phyloP scores from a whole-genome alignment of 2,888 invertebrate genomes.

The Drosophila percnosoma region DNA sequence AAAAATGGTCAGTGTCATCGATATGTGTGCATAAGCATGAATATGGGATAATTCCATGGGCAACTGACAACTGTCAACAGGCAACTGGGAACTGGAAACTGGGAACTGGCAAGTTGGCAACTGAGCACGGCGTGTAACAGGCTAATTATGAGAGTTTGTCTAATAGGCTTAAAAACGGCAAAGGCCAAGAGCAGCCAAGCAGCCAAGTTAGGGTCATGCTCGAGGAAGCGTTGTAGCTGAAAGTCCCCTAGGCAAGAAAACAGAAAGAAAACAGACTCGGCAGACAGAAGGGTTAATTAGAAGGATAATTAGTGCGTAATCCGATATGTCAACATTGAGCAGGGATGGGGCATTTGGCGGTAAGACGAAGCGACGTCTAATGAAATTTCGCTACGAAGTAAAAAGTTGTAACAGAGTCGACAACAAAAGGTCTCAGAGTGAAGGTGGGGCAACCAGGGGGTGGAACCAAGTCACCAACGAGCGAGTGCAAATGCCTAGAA shows the following conservation, averaged over 20 bases:
- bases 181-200: constrained; percentile 29
- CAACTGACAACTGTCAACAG: constrained; percentile 30
- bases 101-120: constrained; percentile 3
- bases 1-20: constrained; percentile 56
- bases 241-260: constrained; percentile 45
- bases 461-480: neutral
- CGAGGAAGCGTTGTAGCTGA: constrained; percentile 50
- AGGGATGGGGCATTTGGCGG: constrained; percentile 3
- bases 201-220: constrained; percentile 67
- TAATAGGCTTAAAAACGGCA: constrained; percentile 79
- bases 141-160: constrained; percentile 78
- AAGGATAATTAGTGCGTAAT: constrained; percentile 84
- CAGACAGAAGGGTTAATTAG: constrained; percentile 82
- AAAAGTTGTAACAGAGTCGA: constrained; percentile 39
- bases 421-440: neutral
- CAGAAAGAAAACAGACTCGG: constrained; percentile 45
- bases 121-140: constrained; percentile 51
- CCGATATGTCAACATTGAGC: constrained; percentile 80
- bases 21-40: constrained; percentile 39
- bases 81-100: no score
- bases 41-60: constrained; percentile 40
- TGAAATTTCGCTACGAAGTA: constrained; percentile 60
- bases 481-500: constrained; percentile 57
- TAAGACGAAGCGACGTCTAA: constrained; percentile 40
- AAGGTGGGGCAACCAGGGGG: constrained; percentile 3